Evolutionary conservation across 2,113 vertebrate species (phyloP).

Genomic region (Glaucomys volans): DNA sequence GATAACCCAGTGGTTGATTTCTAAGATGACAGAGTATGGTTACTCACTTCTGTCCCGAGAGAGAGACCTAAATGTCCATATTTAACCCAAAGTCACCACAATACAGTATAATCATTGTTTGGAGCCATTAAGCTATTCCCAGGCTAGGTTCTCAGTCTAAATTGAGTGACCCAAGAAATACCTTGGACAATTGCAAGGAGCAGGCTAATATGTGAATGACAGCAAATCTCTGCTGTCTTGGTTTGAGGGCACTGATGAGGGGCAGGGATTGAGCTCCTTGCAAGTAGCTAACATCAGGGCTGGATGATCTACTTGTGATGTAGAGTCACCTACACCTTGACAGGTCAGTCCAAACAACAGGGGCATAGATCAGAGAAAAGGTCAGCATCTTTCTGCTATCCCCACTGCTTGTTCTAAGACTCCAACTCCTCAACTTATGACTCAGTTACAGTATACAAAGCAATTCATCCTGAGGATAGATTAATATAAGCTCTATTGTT

Average conservation of each 20-base stretch:
- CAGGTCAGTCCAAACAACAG: neutral
- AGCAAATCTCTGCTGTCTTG: neutral
- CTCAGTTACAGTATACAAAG: neutral
- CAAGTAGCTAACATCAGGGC: neutral
- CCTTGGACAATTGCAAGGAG: neutral
- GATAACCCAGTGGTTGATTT: neutral
- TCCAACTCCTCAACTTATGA: neutral
- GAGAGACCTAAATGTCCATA: slow-evolving; percentile 14
- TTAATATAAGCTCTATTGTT: neutral
- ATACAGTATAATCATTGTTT: neutral
- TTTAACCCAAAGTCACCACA: slow-evolving; percentile 44
- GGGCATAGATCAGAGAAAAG: neutral
- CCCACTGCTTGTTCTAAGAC: neutral
- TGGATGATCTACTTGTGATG: neutral
- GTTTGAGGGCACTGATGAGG: neutral
- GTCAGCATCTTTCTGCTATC: neutral
- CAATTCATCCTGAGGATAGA: neutral
- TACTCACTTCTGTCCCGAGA: neutral
- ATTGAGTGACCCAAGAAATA: slow-evolving; percentile 34
- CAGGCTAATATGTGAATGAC: neutral
- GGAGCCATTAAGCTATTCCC: neutral
- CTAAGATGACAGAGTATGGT: neutral
- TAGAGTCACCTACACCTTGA: neutral
- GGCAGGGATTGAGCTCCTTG: neutral
- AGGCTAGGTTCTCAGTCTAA: slow-evolving; percentile 18